Conservation (phyloP, 2,113 vertebrate species). For the Hucho hucho region DNA sequence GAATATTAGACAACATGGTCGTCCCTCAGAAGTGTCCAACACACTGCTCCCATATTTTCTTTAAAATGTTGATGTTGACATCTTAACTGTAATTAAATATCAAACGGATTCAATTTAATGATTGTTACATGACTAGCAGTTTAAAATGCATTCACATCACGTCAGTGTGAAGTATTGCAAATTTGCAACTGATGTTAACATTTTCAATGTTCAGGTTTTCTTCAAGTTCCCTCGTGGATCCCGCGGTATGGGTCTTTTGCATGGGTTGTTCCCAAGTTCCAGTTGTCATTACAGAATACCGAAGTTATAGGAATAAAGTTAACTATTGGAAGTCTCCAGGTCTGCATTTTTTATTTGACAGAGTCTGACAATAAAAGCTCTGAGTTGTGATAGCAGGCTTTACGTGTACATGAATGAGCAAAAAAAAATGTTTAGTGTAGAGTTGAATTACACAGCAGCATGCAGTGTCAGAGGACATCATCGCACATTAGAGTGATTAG, state of each 20-base stretch:
- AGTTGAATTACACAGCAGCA: slow-evolving; percentile 35
- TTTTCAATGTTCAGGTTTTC: not conserved
- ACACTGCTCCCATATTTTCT: not conserved
- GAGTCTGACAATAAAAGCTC: no score
- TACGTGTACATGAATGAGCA: no score
- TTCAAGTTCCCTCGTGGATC: not conserved
- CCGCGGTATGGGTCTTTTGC: not conserved
- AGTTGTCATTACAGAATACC: slow-evolving; percentile 77
- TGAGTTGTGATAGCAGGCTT: no score
- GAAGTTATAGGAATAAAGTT: not conserved
- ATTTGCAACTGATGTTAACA: not conserved
- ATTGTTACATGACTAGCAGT: not conserved
- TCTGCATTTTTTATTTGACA: no score
- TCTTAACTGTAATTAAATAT: not conserved
- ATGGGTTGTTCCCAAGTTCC: slow-evolving; percentile 80
- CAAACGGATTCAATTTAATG: slow-evolving; percentile 4
- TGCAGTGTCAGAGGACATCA: slow-evolving; percentile 16
- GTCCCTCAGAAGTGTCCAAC: not conserved
- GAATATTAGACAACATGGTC: slow-evolving; percentile 15
- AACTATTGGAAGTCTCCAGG: no score
- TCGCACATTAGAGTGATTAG: slow-evolving; percentile 20
- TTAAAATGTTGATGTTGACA: not conserved
- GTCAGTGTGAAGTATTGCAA: not conserved
- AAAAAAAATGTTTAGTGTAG: slow-evolving; percentile 1
- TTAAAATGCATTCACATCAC: not conserved